phyloP scores from a whole-genome alignment of 2,113 vertebrate genomes.

The Chrysemys picta region DNA sequence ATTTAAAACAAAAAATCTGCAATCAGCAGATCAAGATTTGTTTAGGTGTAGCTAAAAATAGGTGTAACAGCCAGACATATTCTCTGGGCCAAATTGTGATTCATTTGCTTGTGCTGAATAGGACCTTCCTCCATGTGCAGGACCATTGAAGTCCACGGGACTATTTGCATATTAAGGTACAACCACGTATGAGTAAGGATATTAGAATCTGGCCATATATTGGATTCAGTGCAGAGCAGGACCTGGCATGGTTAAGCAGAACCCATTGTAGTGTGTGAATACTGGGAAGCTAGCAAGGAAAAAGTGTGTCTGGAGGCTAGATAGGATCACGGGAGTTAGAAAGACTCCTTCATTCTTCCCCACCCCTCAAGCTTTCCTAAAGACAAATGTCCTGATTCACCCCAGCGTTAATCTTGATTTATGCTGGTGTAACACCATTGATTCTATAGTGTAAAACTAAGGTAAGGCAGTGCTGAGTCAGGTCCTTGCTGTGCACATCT shows the following conservation, averaged over 20 bases:
- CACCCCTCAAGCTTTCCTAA: background rate
- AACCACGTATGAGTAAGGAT: background rate
- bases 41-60: slow-evolving; percentile 60
- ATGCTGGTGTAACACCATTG: background rate
- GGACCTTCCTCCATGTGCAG: background rate
- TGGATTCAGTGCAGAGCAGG: background rate
- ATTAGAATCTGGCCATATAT: background rate
- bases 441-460: background rate
- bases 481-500: background rate
- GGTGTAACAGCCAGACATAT: slow-evolving; percentile 5
- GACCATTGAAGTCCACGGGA: background rate
- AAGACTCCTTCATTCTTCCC: background rate
- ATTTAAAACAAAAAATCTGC: slow-evolving; percentile 47
- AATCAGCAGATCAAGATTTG: slow-evolving; percentile 70
- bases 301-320: background rate
- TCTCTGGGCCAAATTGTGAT: slow-evolving; percentile 34
- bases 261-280: background rate
- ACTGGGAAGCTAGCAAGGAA: background rate
- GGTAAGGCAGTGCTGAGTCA: background rate
- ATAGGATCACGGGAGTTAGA: background rate
- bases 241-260: background rate
- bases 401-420: fast-evolving
- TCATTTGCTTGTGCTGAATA: background rate
- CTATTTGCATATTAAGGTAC: background rate
- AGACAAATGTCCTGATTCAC: background rate